Evolutionary conservation across 2,113 vertebrate species (phyloP).

Genomic region (Prolemur simus): DNA sequence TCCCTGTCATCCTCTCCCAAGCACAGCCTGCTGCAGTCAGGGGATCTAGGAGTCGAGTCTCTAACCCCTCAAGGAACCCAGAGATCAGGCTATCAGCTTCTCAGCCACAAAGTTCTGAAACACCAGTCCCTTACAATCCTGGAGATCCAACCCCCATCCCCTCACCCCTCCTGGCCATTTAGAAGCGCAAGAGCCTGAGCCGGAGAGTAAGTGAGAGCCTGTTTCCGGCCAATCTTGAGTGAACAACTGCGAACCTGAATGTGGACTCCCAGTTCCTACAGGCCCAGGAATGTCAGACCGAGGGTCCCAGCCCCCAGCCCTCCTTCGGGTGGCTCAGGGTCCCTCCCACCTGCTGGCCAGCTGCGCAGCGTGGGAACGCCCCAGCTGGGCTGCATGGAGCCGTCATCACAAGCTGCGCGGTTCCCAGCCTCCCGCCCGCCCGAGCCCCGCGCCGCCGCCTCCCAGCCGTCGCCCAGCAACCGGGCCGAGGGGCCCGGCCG

Average conservation of each 20-base stretch:
- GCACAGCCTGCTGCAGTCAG: background rate
- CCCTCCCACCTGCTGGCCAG: conserved; percentile 68
- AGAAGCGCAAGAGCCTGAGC: background rate
- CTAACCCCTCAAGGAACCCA: background rate
- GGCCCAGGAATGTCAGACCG: background rate
- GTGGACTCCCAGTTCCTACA: background rate
- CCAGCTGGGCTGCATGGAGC: conserved; percentile 63
- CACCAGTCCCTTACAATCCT: background rate
- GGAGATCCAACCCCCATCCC: background rate
- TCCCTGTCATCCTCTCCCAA: background rate
- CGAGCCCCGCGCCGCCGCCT: background rate
- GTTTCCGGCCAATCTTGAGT: too few species aligned
- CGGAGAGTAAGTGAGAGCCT: background rate
- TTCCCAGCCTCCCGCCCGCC: conserved; percentile 62
- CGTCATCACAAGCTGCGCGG: conserved; percentile 52
- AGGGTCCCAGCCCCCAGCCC: background rate
- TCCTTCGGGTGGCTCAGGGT: background rate
- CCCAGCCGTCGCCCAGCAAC: conserved; percentile 70
- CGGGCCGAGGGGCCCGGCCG: background rate
- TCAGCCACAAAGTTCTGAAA: background rate
- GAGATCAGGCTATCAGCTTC: background rate
- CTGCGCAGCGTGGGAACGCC: conserved; percentile 75
- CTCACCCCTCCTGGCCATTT: background rate
- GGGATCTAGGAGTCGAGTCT: background rate
- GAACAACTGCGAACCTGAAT: background rate